Evolutionary conservation across 2,113 vertebrate genomes (phyloP).

Genomic region (Platichthys stellatus): DNA sequence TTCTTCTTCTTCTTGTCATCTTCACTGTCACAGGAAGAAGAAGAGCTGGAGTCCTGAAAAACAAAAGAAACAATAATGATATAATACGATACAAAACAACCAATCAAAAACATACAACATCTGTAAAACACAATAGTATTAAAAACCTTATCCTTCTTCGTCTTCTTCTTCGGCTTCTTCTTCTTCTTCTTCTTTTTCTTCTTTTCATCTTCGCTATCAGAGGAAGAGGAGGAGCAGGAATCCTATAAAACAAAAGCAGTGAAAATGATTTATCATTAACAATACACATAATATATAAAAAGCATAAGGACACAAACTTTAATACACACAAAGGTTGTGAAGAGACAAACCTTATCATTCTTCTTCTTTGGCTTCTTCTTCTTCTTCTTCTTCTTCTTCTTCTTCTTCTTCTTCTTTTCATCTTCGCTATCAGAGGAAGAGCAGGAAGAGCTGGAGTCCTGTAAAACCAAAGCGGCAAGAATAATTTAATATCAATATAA

Average conservation of each 20-base stretch:
- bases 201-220: slow-evolving; percentile 53
- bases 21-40: slow-evolving; percentile 53
- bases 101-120: no score
- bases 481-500: neutral
- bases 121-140: neutral
- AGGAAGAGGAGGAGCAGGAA: slow-evolving; percentile 58
- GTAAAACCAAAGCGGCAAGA: neutral
- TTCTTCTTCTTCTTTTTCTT: slow-evolving; percentile 45
- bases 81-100: neutral
- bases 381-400: slow-evolving; percentile 29
- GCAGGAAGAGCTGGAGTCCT: slow-evolving; percentile 67
- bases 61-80: neutral
- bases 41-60: slow-evolving; percentile 63
- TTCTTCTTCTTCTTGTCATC: slow-evolving; percentile 55
- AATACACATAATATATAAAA: neutral
- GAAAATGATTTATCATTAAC: neutral
- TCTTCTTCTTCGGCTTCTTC: slow-evolving; percentile 31
- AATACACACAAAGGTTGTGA: neutral
- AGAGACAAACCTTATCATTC: slow-evolving; percentile 20
- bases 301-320: neutral
- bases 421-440: slow-evolving; percentile 56
- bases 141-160: slow-evolving; percentile 39
- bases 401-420: slow-evolving; percentile 45
- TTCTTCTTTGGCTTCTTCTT: slow-evolving; percentile 41
- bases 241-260: slow-evolving; percentile 41